These are phyloP conservation scores for Apus apus DNA, from an alignment of 2,113 vertebrate genomes.

Conservation along the genomic window DNA sequence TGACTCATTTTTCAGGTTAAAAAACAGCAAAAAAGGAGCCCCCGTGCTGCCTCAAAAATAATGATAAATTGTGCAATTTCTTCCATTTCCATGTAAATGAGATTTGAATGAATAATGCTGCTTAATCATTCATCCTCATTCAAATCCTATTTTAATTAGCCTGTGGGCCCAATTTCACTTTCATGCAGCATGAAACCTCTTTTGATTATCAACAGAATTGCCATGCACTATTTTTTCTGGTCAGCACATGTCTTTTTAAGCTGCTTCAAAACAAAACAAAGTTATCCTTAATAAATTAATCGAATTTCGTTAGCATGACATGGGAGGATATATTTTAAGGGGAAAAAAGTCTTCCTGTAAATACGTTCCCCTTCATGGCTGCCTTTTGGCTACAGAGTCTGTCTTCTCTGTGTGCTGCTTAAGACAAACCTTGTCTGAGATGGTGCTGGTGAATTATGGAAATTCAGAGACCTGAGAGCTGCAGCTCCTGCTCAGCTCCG, in stretches of 20 bases:
- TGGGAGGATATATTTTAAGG: background rate
- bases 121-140: constrained; percentile 53
- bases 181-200: constrained; percentile 49
- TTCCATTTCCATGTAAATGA: constrained; percentile 36
- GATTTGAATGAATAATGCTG: constrained; percentile 36
- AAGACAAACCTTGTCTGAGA: background rate
- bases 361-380: background rate
- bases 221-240: background rate
- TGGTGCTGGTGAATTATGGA: background rate
- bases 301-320: background rate
- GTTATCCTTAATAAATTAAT: constrained; percentile 47
- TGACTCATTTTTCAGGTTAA: background rate
- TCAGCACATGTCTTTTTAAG: background rate
- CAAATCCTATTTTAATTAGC: constrained; percentile 46
- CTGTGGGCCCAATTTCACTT: constrained; percentile 34
- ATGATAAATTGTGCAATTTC: background rate
- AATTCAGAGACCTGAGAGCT: background rate
- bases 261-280: constrained; percentile 20
- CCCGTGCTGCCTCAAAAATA: background rate
- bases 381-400: background rate
- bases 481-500: background rate
- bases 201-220: constrained; percentile 31
- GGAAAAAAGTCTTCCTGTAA: background rate
- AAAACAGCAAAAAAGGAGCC: background rate
- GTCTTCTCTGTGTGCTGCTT: background rate